Conservation (phyloP, 2,888 invertebrate species). For the Cephus nigrinus region DNA sequence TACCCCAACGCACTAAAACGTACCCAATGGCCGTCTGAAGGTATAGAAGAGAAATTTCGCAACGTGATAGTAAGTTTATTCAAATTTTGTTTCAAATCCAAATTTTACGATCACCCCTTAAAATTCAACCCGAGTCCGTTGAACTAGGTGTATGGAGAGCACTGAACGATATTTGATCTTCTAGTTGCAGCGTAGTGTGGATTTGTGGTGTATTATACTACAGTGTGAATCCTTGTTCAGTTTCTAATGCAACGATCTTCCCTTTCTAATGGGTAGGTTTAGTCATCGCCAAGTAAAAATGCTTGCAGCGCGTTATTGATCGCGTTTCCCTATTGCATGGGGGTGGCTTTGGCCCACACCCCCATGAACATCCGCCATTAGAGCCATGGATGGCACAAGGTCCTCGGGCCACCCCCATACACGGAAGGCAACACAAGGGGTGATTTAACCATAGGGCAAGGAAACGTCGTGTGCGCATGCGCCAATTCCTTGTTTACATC, state of each 20-base stretch:
- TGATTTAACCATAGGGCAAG: slow-evolving; percentile 7
- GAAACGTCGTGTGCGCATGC: slow-evolving; percentile 36
- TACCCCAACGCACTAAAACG: not conserved
- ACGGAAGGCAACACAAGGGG: slow-evolving; percentile 3
- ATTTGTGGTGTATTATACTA: not conserved
- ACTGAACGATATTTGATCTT: not conserved
- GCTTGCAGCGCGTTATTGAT: slow-evolving; percentile 48
- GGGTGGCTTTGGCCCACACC: slow-evolving; percentile 42
- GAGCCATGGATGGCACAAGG: slow-evolving; percentile 32
- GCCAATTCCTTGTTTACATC: slow-evolving; percentile 42
- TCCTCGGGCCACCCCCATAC: slow-evolving; percentile 11
- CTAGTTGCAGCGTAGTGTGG: not conserved
- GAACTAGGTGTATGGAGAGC: not conserved
- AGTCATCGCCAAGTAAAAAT: not conserved
- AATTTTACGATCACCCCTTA: not conserved
- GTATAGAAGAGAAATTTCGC: not conserved
- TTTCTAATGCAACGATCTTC: not conserved
- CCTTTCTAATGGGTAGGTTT: not conserved
- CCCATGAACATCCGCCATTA: slow-evolving; percentile 47
- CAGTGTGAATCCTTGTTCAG: not conserved
- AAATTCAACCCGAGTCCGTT: not conserved
- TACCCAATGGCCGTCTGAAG: not conserved
- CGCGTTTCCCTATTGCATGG: slow-evolving; percentile 53
- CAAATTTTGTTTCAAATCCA: not conserved
- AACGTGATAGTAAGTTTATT: not conserved